A percentile compares a stretch with the other conserved stretches of the same genome.
Conservation (phyloP, 1,140 invertebrate species). For the Ladona fulva region DNA sequence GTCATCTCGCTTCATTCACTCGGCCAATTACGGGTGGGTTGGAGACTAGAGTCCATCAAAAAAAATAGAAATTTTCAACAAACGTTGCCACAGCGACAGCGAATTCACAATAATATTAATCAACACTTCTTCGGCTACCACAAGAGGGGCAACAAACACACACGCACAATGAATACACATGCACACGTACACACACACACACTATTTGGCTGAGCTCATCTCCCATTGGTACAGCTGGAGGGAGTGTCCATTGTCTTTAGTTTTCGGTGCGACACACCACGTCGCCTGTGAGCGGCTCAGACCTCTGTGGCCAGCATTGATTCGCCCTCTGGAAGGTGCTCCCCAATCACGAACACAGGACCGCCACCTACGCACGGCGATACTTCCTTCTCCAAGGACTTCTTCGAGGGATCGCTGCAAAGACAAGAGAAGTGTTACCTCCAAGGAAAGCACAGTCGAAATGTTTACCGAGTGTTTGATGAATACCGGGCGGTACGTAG, state of each 20-base stretch:
- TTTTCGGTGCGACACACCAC: slow-evolving; percentile 1
- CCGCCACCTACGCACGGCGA: background rate
- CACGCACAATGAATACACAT: background rate
- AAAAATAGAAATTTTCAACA: slow-evolving; percentile 4
- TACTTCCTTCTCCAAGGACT: background rate
- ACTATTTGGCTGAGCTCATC: background rate
- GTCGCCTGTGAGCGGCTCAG: background rate
- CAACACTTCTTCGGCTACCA: background rate
- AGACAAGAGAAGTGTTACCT: background rate
- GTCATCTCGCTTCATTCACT: no score
- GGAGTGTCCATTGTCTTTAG: background rate
- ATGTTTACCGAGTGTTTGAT: no score
- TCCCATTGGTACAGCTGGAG: background rate
- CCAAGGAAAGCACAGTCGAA: no score
- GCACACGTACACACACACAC: background rate
- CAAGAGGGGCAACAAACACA: background rate
- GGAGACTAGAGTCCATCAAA: slow-evolving; percentile 8
- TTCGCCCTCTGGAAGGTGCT: background rate
- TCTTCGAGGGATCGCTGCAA: background rate
- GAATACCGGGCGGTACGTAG: no score
- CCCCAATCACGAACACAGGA: background rate
- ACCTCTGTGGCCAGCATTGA: background rate
- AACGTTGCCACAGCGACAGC: background rate
- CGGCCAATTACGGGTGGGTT: background rate
- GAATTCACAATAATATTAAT: background rate